phyloP scores from a whole-genome alignment of 2,888 invertebrate genomes.

The Caenorhabditis macrosperma region DNA sequence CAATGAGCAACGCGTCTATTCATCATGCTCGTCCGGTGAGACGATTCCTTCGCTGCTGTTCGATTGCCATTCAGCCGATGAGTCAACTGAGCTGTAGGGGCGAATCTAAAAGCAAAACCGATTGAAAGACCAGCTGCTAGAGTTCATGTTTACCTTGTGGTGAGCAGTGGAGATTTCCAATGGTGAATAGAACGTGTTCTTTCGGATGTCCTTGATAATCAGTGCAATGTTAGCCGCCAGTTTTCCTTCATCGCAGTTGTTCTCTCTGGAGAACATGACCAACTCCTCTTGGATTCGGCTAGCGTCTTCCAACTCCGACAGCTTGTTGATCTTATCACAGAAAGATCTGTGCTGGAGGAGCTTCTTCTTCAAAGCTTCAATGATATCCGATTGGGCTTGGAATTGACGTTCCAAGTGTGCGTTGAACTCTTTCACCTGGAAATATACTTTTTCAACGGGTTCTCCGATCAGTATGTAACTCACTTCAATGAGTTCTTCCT shows the following conservation, averaged over 20 bases:
- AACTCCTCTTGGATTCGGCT: constrained; percentile 58
- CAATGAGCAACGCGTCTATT: constrained; percentile 19
- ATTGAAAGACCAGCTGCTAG: constrained; percentile 12
- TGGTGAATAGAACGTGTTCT: constrained; percentile 58
- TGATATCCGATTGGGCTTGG: constrained; percentile 76
- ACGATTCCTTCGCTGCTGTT: constrained; percentile 68
- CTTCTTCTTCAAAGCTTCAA: constrained; percentile 74
- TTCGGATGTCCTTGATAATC: constrained; percentile 60
- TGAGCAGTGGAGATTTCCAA: constrained; percentile 66
- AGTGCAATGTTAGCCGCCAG: constrained; percentile 60
- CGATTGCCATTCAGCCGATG: constrained; percentile 69
- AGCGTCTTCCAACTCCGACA: constrained; percentile 60
- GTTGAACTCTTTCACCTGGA: constrained; percentile 67
- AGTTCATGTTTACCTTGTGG: constrained; percentile 62
- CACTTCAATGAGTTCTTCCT: constrained; percentile 63
- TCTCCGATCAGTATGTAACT: too few species aligned
- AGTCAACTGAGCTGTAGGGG: constrained; percentile 67
- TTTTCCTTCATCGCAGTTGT: constrained; percentile 64
- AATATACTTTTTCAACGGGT: background rate
- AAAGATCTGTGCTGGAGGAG: constrained; percentile 59
- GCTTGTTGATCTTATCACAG: constrained; percentile 58
- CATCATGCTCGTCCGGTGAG: constrained; percentile 66
- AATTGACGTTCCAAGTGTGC: constrained; percentile 70
- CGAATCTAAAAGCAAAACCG: constrained; percentile 61
- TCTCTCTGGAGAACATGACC: constrained; percentile 53